A percentile compares a stretch with the other conserved stretches of the same genome.
These are phyloP conservation scores for Helicolenus hilgendorfi DNA, from an alignment of 2,797 vertebrate genomes.

Conservation along the genomic window DNA sequence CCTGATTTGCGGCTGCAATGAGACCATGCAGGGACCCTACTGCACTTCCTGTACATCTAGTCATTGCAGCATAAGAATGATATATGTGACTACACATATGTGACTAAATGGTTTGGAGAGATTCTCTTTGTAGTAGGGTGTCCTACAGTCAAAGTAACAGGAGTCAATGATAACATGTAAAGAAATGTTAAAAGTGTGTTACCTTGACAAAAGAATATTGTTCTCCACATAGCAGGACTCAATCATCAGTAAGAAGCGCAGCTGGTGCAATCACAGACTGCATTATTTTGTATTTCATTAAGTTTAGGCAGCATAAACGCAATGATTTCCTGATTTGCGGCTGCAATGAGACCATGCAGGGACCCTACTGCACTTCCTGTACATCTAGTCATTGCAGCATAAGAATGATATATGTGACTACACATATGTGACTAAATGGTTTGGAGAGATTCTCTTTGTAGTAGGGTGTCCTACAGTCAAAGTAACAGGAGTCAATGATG, in stretches of 20 bases:
- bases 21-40: slow-evolving; percentile 30
- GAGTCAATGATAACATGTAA: slow-evolving; percentile 7
- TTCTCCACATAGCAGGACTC: not conserved
- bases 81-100: slow-evolving; percentile 12
- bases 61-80: slow-evolving; percentile 6
- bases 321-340: not conserved
- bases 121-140: not conserved
- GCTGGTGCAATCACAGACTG: not conserved
- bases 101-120: slow-evolving; percentile 4
- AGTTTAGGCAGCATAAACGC: not conserved
- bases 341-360: slow-evolving; percentile 22
- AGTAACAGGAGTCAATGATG: slow-evolving; percentile 11
- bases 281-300: not conserved
- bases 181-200: not conserved
- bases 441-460: slow-evolving; percentile 1
- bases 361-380: slow-evolving; percentile 7
- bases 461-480: not conserved
- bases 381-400: not conserved
- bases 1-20: not conserved
- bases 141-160: slow-evolving; percentile 2
- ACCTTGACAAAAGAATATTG: not conserved
- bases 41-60: slow-evolving; percentile 3
- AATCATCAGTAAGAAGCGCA: not conserved
- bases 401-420: slow-evolving; percentile 21
- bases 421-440: slow-evolving; percentile 9